Conservation (phyloP, 64 coral and sea anemone genomes). For the Catalaphyllia jardinei region DNA sequence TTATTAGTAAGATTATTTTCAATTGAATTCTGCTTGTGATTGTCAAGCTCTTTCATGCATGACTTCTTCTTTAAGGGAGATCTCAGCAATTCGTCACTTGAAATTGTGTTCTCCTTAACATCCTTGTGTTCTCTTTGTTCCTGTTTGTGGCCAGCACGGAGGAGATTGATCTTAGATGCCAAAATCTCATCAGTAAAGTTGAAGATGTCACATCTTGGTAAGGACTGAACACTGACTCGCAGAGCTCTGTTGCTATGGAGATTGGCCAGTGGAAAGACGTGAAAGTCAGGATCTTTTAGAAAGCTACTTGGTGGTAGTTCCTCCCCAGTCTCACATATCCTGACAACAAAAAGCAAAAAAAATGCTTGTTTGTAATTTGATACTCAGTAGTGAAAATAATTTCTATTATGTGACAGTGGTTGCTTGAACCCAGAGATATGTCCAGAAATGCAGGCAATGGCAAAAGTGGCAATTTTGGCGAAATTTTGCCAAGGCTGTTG, state of each 20-base stretch:
- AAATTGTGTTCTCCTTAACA: not conserved
- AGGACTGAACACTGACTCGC: conserved; percentile 46
- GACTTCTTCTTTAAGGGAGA: conserved; percentile 48
- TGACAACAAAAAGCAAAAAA: not conserved
- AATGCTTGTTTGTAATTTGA: not conserved
- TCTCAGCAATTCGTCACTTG: not conserved
- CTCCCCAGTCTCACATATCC: conserved; percentile 14
- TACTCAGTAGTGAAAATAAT: not conserved
- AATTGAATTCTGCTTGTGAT: conserved; percentile 6
- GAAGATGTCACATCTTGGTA: conserved; percentile 55
- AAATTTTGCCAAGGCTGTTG: no score
- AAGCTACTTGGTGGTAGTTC: conserved; percentile 31
- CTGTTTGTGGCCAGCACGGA: not conserved
- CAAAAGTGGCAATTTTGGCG: no score
- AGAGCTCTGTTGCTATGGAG: conserved; percentile 27
- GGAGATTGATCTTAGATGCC: conserved; percentile 18
- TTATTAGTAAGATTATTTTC: conserved; percentile 10
- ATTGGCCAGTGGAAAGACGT: conserved; percentile 70
- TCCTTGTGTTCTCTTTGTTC: not conserved
- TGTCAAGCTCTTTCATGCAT: not conserved
- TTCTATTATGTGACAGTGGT: not conserved
- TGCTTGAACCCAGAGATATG: no score
- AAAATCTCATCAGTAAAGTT: conserved; percentile 34
- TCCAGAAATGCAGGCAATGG: no score
- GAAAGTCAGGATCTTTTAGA: conserved; percentile 41